Evolutionary conservation across 1,140 invertebrate species (phyloP).

Genomic region (Chrysoperla carnea): DNA sequence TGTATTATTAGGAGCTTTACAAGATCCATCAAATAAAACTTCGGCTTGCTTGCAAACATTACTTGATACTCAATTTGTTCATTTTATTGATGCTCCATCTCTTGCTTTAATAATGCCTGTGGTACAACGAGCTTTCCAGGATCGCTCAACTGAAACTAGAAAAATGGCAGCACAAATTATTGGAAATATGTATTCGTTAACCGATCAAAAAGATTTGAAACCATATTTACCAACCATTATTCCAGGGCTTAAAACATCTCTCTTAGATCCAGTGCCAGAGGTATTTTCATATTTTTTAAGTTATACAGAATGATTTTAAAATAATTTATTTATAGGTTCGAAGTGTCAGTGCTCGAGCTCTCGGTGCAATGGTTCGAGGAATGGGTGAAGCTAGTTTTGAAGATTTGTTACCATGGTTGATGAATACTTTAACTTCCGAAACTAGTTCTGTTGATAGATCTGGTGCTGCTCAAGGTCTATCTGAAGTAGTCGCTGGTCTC

Average conservation of each 20-base stretch:
- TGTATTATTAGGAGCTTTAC: constrained; percentile 76
- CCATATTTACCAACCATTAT: constrained; percentile 95
- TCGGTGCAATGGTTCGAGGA: constrained; percentile 93
- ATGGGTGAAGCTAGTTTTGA: constrained; percentile 94
- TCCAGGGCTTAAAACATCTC: constrained; percentile 87
- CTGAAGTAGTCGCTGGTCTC: constrained; percentile 87
- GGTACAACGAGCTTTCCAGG: constrained; percentile 90
- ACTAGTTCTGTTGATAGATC: constrained; percentile 88
- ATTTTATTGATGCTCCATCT: constrained; percentile 98
- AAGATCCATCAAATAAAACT: constrained; percentile 94
- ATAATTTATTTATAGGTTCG: constrained; percentile 34
- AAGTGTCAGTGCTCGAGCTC: constrained; percentile 78
- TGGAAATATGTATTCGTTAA: constrained; percentile 98
- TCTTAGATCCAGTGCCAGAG: constrained; percentile 96
- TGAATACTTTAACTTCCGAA: constrained; percentile 95
- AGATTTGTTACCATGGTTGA: constrained; percentile 91
- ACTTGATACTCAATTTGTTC: constrained; percentile 94
- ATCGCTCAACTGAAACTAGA: constrained; percentile 90
- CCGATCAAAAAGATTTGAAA: constrained; percentile 94
- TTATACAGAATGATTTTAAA: not conserved
- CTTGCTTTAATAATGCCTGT: constrained; percentile 98
- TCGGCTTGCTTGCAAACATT: constrained; percentile 80
- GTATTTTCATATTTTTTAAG: constrained; percentile 25
- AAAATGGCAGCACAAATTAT: constrained; percentile 99
- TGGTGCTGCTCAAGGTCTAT: constrained; percentile 93